Evolutionary conservation across 2,797 vertebrate genomes (phyloP).

Genomic region (Nyctalus aviator): DNA sequence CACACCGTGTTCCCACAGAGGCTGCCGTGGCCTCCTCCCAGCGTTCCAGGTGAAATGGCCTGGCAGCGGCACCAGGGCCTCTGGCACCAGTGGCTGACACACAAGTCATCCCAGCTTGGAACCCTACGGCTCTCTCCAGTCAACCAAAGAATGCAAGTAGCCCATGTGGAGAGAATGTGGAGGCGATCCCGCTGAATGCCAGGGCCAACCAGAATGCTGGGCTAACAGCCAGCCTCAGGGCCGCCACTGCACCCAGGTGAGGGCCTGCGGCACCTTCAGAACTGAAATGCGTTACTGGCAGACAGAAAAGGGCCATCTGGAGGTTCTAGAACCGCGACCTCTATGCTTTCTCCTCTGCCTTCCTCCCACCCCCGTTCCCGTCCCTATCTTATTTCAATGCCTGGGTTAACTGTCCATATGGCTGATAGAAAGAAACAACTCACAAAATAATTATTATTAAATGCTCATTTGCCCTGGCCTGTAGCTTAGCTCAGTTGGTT

Average conservation of each 20-base stretch:
- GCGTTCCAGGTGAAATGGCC: background rate
- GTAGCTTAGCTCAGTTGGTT: background rate
- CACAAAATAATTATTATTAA: constrained; percentile 9
- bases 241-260: background rate
- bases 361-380: background rate
- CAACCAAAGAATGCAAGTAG: background rate
- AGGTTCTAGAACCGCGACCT: background rate
- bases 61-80: background rate
- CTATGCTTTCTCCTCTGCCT: background rate
- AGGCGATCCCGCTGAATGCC: background rate
- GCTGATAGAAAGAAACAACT: background rate
- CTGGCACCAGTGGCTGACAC: background rate
- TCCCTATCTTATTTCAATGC: background rate
- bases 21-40: background rate
- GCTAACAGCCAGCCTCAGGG: background rate
- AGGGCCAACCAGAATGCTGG: background rate
- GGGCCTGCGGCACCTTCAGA: background rate
- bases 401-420: constrained; percentile 19
- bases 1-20: background rate
- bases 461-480: background rate
- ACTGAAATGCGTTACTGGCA: rapidly evolving
- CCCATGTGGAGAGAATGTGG: background rate
- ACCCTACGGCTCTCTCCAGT: background rate
- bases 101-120: background rate
- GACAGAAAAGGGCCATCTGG: background rate